Percentiles rank a stretch among this genome's conserved stretches.
These are phyloP conservation scores for Marronus borbonicus DNA, from an alignment of 2,888 invertebrate species.

Conservation along the genomic window DNA sequence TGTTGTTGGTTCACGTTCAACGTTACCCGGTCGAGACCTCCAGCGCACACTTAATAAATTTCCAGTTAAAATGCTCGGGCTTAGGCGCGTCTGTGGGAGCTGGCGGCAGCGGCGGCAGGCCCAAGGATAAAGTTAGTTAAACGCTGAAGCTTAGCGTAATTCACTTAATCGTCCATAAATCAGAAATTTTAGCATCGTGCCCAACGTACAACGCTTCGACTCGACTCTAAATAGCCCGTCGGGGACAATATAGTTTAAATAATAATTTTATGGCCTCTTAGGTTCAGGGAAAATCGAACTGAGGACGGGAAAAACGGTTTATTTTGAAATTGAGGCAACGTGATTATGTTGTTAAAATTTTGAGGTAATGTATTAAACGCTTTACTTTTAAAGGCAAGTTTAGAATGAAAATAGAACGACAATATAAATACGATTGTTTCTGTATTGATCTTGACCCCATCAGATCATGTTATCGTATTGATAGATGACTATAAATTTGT, in stretches of 20 bases:
- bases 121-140: constrained; percentile 46
- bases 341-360: too few relatives aligned
- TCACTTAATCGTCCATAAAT: constrained; percentile 50
- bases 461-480: too few relatives aligned
- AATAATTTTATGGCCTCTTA: constrained; percentile 50
- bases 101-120: background rate
- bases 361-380: too few relatives aligned
- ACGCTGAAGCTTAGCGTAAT: constrained; percentile 48
- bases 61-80: constrained; percentile 41
- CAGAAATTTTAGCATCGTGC: constrained; percentile 48
- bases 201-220: background rate
- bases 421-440: too few relatives aligned
- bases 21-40: background rate
- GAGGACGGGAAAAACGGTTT: too few relatives aligned
- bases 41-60: constrained; percentile 46
- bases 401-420: too few relatives aligned
- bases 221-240: constrained; percentile 46
- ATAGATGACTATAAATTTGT: too few relatives aligned
- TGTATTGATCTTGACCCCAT: too few relatives aligned
- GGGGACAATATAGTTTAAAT: constrained; percentile 51
- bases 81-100: background rate
- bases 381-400: too few relatives aligned
- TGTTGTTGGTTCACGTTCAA: background rate
- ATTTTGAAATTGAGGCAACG: too few relatives aligned
- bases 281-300: constrained; percentile 32